These are phyloP conservation scores for Plecturocebus donacophilus DNA, from an alignment of 2,113 vertebrate genomes.

Conservation along the genomic window DNA sequence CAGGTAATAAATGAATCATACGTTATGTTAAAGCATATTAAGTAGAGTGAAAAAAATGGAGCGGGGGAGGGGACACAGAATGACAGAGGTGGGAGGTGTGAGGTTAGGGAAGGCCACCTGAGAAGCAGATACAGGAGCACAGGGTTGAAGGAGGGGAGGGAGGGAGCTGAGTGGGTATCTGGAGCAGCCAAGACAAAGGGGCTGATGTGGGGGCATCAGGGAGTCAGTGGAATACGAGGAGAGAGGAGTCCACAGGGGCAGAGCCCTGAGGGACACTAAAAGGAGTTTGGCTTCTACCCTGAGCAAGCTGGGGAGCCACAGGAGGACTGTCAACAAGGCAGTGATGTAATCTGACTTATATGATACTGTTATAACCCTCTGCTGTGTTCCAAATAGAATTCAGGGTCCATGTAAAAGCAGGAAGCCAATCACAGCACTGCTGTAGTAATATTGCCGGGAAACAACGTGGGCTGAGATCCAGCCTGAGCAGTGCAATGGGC, in stretches of 20 bases:
- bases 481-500: not conserved
- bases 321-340: not conserved
- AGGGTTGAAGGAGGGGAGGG: not conserved
- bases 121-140: not conserved
- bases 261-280: not conserved
- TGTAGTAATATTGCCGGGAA: not conserved
- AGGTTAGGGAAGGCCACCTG: not conserved
- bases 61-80: not conserved
- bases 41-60: not conserved
- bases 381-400: not conserved
- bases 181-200: not conserved
- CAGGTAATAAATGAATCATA: not conserved
- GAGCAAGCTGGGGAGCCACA: not conserved
- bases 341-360: not conserved
- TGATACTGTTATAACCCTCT: not conserved
- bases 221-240: not conserved
- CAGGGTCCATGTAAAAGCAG: not conserved
- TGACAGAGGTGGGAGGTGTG: not conserved
- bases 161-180: accelerated
- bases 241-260: not conserved
- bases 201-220: not conserved
- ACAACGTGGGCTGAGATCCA: not conserved
- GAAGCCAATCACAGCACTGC: not conserved
- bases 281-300: not conserved
- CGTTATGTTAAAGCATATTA: not conserved